Percentiles rank a stretch among this genome's conserved stretches.
These are phyloP conservation scores for Grammomys dolichurus DNA, from an alignment of 2,113 vertebrate species.

Conservation along the genomic window DNA sequence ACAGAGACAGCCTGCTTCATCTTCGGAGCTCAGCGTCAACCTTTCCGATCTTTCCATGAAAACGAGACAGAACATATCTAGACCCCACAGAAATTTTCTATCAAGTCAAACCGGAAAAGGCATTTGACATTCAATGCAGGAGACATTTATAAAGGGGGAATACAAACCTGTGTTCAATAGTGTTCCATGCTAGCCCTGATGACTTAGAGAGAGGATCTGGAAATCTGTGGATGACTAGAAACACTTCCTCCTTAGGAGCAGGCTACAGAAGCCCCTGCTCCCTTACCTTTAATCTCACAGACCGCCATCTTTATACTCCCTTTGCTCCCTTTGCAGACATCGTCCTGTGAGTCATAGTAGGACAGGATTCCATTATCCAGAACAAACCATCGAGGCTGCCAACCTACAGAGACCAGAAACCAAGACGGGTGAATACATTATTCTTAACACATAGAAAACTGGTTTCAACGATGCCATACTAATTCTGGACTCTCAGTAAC, in stretches of 20 bases:
- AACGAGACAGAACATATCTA: not conserved
- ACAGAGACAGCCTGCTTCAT: not conserved
- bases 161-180: constrained; percentile 23
- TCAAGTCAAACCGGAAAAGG: not conserved
- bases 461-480: constrained; percentile 6
- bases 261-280: not conserved
- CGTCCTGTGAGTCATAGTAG: constrained; percentile 93
- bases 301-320: constrained; percentile 94
- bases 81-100: not conserved
- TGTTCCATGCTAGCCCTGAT: not conserved
- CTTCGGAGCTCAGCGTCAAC: constrained; percentile 9
- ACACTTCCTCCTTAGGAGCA: not conserved
- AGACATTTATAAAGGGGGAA: not conserved
- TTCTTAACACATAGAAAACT: constrained; percentile 5
- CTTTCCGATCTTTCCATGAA: not conserved
- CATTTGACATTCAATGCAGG: not conserved
- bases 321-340: constrained; percentile 93
- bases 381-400: constrained; percentile 94
- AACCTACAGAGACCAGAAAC: constrained; percentile 86
- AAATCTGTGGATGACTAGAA: constrained; percentile 23
- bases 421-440: constrained; percentile 21
- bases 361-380: constrained; percentile 93
- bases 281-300: constrained; percentile 93
- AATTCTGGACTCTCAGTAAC: constrained; percentile 41
- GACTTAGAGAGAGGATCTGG: constrained; percentile 32